Evolutionary conservation across 2,888 invertebrate species (phyloP), one percentile per base, ranked within the genome.

Genomic region (Apocheima hispidaria): DNA sequence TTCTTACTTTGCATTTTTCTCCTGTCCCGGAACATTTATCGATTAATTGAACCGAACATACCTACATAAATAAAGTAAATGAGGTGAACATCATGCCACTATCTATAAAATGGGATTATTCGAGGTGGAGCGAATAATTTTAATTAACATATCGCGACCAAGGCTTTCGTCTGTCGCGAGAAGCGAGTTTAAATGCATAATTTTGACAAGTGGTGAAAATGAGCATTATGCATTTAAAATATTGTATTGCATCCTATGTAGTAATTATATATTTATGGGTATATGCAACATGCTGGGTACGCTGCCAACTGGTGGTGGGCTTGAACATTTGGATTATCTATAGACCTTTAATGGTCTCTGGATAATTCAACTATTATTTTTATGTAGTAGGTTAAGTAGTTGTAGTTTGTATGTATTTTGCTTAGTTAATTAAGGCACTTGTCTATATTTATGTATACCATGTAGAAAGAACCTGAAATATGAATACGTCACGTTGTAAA

Each of bases 1-100:
- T 87, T 85, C 79, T 81, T 73, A 77, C 78, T 75, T 80, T 74
- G 72, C 79, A 78, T 85, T 86, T 87, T 73, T 88, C 77, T 73
- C 75, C 68, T 73, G 77, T 74, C 75, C 72, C 74, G 77, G 79
- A 79, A 83, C 82, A 78, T 82, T 88, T 81, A 84, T 84, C 86
- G 84, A 83, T 87, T 84, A 80, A 86, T 82, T 86, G 83, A 82
- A 79, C 81, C 65, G 81, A 26, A 62, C 48, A 43, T 78, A 80
- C 73, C 78, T 75, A 80, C 83, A 83, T 88, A 89, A 88, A 87
- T 87, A 86, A 86, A 87, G 76, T 83, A 87, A 88, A 89, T 87
- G 85, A 87, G 81, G 78, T 78, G 81, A 88, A 85, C 87, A 83
- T 83, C 81, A 84, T 82, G 81, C 74, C 79, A 78, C 40, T 62